Evolutionary conservation across 2,113 vertebrate species (phyloP).

Genomic region (Podocnemis expansa): DNA sequence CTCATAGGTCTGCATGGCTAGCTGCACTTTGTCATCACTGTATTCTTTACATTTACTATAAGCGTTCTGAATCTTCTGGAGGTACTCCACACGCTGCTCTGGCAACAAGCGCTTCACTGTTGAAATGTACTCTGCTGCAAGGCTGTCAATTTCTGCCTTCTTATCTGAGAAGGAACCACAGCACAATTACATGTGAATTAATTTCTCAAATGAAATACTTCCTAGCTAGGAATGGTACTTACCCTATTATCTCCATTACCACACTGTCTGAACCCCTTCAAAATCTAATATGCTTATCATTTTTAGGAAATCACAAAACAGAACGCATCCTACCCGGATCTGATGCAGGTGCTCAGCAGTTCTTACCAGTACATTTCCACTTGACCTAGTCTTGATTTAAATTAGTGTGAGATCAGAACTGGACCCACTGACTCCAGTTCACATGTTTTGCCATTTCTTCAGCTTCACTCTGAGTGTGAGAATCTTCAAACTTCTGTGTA

Average conservation of each 20-base stretch:
- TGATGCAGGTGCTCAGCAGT: accelerated
- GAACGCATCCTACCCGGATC: accelerated
- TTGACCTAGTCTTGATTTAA: background rate
- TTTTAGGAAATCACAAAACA: background rate
- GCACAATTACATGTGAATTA: accelerated
- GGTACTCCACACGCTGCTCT: conserved; percentile 89
- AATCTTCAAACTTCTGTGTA: accelerated
- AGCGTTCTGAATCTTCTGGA: conserved; percentile 93
- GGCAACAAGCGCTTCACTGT: conserved; percentile 87
- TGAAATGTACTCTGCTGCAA: conserved; percentile 92
- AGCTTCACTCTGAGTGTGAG: background rate
- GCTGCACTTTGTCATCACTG: conserved; percentile 97
- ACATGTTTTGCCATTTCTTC: background rate
- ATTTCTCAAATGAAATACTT: accelerated
- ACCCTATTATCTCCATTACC: accelerated
- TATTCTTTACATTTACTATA: conserved; percentile 97
- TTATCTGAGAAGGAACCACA: conserved; percentile 82
- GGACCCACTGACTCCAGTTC: accelerated
- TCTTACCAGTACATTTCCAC: background rate
- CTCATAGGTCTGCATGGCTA: conserved; percentile 99
- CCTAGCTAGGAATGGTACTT: accelerated
- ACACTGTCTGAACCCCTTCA: accelerated
- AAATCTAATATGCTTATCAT: accelerated
- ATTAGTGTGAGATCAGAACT: background rate
- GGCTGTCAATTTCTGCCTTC: conserved; percentile 92